phyloP scores from a whole-genome alignment of 2,888 invertebrate genomes.

The Drosophila ezoana region DNA sequence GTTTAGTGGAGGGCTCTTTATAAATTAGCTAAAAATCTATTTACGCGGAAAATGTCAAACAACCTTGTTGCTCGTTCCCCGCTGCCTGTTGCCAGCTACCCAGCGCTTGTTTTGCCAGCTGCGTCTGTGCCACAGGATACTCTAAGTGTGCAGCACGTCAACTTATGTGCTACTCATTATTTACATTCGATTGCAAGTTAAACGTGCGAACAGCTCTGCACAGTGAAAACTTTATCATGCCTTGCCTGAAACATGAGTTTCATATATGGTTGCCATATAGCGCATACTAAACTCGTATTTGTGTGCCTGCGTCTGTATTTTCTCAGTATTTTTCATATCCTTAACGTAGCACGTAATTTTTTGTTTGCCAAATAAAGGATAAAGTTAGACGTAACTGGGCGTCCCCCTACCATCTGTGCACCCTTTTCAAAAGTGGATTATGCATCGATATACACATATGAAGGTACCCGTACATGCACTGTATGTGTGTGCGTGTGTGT shows the following conservation, averaged over 20 bases:
- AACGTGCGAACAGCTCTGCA: slow-evolving; percentile 72
- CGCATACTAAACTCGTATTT: slow-evolving; percentile 16
- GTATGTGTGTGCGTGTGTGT: slow-evolving; percentile 13
- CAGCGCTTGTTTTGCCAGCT: slow-evolving; percentile 14
- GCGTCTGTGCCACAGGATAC: slow-evolving; percentile 16
- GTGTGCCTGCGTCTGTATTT: slow-evolving; percentile 8
- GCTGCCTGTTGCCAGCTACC: neutral
- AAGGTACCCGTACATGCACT: neutral
- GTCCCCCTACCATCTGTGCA: slow-evolving; percentile 14
- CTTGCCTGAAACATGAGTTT: slow-evolving; percentile 12
- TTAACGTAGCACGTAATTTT: slow-evolving; percentile 65
- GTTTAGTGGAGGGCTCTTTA: slow-evolving; percentile 26
- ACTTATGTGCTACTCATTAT: slow-evolving; percentile 69
- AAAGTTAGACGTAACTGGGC: slow-evolving; percentile 65
- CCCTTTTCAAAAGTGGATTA: slow-evolving; percentile 70
- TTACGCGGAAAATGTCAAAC: slow-evolving; percentile 52
- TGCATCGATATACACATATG: slow-evolving; percentile 54
- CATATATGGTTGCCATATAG: slow-evolving; percentile 34
- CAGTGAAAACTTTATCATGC: slow-evolving; percentile 60
- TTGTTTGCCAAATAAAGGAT: slow-evolving; percentile 59
- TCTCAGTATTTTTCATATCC: slow-evolving; percentile 29
- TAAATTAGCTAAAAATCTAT: slow-evolving; percentile 61
- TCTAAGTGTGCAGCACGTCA: slow-evolving; percentile 40
- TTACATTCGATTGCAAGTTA: slow-evolving; percentile 82
- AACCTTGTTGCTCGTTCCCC: slow-evolving; percentile 9